phyloP scores from a whole-genome alignment of 2,888 invertebrate species.

The Drosophila dives region DNA sequence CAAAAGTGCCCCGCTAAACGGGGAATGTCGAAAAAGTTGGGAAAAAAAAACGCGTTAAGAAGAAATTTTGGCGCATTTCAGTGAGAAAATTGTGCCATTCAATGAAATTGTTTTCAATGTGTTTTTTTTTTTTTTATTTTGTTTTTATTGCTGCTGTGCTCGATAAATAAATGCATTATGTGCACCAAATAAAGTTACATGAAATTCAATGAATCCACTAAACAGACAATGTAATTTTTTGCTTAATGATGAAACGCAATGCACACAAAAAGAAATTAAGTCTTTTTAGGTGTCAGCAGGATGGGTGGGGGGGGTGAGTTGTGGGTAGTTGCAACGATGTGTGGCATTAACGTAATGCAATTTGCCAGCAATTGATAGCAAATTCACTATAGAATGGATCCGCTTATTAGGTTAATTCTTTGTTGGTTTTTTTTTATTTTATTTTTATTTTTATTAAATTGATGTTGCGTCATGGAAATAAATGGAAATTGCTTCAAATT shows the following conservation, averaged over 20 bases:
- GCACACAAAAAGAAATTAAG: neutral
- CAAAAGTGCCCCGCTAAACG: conserved; percentile 3
- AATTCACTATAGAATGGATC: neutral
- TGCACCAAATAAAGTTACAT: conserved; percentile 19
- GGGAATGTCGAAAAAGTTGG: neutral
- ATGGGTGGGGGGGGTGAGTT: neutral
- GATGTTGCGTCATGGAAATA: conserved; percentile 5
- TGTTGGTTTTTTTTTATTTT: neutral
- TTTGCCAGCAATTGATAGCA: conserved; percentile 11
- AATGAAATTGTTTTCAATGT: conserved; percentile 53
- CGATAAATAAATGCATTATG: conserved; percentile 43
- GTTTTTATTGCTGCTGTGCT: conserved; percentile 23
- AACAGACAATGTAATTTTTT: neutral
- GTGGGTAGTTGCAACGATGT: conserved; percentile 5
- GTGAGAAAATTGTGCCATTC: conserved; percentile 57
- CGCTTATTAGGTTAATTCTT: conserved; percentile 14
- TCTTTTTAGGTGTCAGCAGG: neutral
- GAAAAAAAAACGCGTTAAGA: neutral
- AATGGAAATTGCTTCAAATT: conserved; percentile 9
- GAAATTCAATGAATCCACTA: neutral
- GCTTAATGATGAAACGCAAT: neutral
- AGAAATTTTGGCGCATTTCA: conserved; percentile 50
- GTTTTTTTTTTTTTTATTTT: too few relatives aligned
- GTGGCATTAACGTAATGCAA: conserved; percentile 7
- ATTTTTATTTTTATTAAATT: conserved; percentile 1